These are phyloP conservation scores for Nansenia antarctica DNA, from an alignment of 2,113 vertebrate species.

Conservation along the genomic window DNA sequence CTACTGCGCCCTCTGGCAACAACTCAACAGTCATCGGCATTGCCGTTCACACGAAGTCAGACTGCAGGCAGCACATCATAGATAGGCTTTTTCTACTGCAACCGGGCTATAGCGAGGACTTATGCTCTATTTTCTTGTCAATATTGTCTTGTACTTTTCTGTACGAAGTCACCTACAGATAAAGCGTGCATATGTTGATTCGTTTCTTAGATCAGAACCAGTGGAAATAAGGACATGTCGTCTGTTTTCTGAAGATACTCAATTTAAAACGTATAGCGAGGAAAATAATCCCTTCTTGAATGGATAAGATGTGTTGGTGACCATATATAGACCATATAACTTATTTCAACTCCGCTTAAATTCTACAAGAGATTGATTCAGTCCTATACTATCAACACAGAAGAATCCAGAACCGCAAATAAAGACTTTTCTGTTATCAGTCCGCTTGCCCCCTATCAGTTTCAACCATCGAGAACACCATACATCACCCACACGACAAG, in stretches of 20 bases:
- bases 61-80: too few species aligned
- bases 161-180: background rate
- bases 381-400: constrained; percentile 3
- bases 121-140: background rate
- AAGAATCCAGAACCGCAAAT: background rate
- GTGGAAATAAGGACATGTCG: background rate
- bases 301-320: background rate
- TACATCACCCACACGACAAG: too few species aligned
- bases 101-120: too few species aligned
- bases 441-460: too few species aligned
- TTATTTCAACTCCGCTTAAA: background rate
- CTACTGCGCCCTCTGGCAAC: background rate
- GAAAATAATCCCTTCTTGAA: too few species aligned
- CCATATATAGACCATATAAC: background rate
- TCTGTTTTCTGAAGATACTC: too few species aligned
- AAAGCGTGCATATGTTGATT: background rate
- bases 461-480: too few species aligned
- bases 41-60: background rate
- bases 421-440: too few species aligned
- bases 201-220: background rate
- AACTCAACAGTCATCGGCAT: background rate
- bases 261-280: too few species aligned
- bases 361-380: constrained; percentile 1
- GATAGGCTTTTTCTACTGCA: too few species aligned
- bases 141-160: background rate